These are phyloP conservation scores for Adrianichthys oophorus DNA, from an alignment of 2,797 vertebrate species.

Conservation along the genomic window DNA sequence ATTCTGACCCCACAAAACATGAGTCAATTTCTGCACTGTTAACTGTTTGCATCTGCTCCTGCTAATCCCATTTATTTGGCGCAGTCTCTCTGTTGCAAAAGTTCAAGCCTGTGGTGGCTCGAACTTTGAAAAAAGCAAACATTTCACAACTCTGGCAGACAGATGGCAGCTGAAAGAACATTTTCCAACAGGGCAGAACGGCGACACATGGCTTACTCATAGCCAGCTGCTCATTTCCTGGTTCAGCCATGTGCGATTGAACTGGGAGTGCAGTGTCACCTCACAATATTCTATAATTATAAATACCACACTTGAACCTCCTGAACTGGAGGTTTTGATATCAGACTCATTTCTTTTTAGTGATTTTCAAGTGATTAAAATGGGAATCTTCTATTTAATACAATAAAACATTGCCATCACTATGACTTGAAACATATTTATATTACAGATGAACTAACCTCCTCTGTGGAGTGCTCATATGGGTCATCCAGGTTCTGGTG, in stretches of 20 bases:
- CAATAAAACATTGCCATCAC: too few relatives aligned
- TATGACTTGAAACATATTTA: not conserved
- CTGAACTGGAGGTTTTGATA: not conserved
- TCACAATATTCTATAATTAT: conserved; percentile 4
- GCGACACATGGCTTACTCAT: conserved; percentile 48
- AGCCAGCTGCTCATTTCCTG: conserved; percentile 43
- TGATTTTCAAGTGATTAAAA: not conserved
- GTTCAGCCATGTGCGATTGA: conserved; percentile 17
- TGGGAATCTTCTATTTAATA: not conserved
- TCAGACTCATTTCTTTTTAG: not conserved
- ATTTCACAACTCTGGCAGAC: conserved; percentile 60
- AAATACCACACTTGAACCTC: conserved; percentile 1
- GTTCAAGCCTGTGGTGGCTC: conserved; percentile 38
- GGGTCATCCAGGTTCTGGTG: conserved; percentile 82
- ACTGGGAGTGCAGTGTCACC: conserved; percentile 1
- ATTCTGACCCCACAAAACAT: not conserved
- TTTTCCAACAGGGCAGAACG: conserved; percentile 33
- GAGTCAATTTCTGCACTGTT: not conserved
- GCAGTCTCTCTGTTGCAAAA: conserved; percentile 14
- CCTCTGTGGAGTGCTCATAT: conserved; percentile 84
- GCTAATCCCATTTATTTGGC: conserved; percentile 23
- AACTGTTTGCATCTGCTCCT: conserved; percentile 5
- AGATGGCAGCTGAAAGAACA: conserved; percentile 33
- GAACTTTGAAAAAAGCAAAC: conserved; percentile 51
- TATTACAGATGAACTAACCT: conserved; percentile 68